Conservation (phyloP, 2,888 invertebrate species). For the Eristalinus sepulchralis region DNA sequence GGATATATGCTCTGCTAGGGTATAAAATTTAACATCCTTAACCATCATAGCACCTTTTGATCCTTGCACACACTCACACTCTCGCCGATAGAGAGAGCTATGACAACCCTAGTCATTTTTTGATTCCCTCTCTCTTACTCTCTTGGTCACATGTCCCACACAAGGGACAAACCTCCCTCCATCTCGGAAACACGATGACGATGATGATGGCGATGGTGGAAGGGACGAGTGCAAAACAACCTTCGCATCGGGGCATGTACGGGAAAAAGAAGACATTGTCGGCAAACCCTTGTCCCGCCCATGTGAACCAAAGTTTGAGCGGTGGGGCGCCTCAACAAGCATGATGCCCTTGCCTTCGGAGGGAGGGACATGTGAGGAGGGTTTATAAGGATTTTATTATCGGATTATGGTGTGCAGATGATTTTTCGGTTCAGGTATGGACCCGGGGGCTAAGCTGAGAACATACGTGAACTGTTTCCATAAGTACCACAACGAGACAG, state of each 20-base stretch:
- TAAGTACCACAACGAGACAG: conserved; percentile 37
- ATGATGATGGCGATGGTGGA: conserved; percentile 52
- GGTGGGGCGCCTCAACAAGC: conserved; percentile 20
- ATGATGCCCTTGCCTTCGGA: too few species aligned
- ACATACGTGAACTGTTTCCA: conserved; percentile 63
- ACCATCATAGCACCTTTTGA: conserved; percentile 69
- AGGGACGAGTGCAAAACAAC: conserved; percentile 22
- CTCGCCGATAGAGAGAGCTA: not conserved
- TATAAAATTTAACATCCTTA: conserved; percentile 69
- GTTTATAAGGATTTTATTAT: conserved; percentile 71
- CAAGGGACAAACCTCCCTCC: not conserved
- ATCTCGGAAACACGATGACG: conserved; percentile 8
- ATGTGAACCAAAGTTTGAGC: conserved; percentile 42
- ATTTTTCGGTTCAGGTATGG: conserved; percentile 60
- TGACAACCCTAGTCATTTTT: not conserved
- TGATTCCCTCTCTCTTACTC: not conserved
- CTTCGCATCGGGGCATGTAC: not conserved
- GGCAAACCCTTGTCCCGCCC: conserved; percentile 42
- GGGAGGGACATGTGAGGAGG: not conserved
- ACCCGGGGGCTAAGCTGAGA: conserved; percentile 34
- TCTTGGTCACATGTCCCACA: not conserved
- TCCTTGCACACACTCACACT: conserved; percentile 58
- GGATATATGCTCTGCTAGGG: conserved; percentile 28
- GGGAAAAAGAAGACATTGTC: conserved; percentile 1
- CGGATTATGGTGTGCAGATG: conserved; percentile 71